Conservation (phyloP, 1,140 invertebrate genomes). For the Pseudobourletiella spinata region DNA sequence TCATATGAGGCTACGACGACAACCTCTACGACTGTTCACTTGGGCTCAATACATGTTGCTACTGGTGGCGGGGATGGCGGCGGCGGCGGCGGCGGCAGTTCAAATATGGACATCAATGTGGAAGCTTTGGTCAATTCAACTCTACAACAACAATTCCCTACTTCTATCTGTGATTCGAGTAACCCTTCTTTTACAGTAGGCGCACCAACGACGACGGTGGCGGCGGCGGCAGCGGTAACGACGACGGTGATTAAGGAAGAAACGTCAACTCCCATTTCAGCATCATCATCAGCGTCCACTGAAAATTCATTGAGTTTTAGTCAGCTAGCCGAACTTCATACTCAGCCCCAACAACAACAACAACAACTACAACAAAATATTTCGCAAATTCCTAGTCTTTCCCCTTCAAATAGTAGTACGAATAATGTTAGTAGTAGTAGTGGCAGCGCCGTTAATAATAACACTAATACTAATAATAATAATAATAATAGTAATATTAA, state of each 20-base stretch:
- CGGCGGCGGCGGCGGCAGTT: neutral
- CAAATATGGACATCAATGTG: neutral
- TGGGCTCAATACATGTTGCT: too few relatives aligned
- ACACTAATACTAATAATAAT: neutral
- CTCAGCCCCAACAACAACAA: too few relatives aligned
- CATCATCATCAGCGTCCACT: conserved; percentile 7
- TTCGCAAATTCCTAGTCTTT: conserved; percentile 25
- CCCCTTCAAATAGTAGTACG: conserved; percentile 4
- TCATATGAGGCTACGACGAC: neutral
- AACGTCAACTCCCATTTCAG: neutral
- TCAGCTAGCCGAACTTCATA: neutral
- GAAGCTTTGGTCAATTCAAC: conserved; percentile 5
- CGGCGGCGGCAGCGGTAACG: neutral
- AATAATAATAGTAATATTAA: neutral
- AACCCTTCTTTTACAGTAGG: conserved; percentile 1
- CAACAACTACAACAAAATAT: conserved; percentile 14
- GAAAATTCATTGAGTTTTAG: conserved; percentile 25
- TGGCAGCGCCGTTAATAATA: neutral
- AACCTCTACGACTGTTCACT: too few relatives aligned
- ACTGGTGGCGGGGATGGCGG: neutral
- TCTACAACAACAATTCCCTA: conserved; percentile 9
- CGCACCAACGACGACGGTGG: neutral
- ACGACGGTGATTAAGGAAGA: too few relatives aligned
- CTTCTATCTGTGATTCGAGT: conserved; percentile 25
- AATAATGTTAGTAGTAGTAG: conserved; percentile 1